These are phyloP conservation scores for Elgaria multicarinata DNA, from an alignment of 2,113 vertebrate genomes.

Conservation along the genomic window DNA sequence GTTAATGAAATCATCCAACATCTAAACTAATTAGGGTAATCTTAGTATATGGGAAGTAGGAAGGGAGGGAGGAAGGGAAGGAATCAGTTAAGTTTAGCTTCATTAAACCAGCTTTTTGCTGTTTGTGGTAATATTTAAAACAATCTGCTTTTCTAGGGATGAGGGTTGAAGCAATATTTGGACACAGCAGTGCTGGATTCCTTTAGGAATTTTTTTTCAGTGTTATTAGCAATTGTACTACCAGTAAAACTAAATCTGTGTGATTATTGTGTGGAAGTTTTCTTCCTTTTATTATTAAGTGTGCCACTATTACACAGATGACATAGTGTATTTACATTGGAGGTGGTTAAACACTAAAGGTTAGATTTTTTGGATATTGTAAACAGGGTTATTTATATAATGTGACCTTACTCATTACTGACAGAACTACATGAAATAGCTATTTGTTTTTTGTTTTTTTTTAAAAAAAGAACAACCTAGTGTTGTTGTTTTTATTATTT, in stretches of 20 bases:
- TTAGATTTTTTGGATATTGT: constrained; percentile 81
- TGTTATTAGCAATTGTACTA: constrained; percentile 79
- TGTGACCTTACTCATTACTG: constrained; percentile 83
- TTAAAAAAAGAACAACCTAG: constrained; percentile 53
- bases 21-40: constrained; percentile 72
- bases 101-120: constrained; percentile 71
- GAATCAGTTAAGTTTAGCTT: constrained; percentile 58
- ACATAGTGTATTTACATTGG: constrained; percentile 72
- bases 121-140: constrained; percentile 60
- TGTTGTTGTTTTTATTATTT: constrained; percentile 72
- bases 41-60: constrained; percentile 68
- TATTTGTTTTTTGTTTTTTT: constrained; percentile 62
- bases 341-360: constrained; percentile 75
- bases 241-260: constrained; percentile 75
- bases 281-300: constrained; percentile 71
- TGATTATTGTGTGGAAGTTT: constrained; percentile 76
- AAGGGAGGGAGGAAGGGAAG: constrained; percentile 56
- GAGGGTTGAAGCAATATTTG: constrained; percentile 79
- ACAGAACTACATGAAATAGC: constrained; percentile 81
- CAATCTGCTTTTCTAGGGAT: constrained; percentile 60
- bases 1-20: constrained; percentile 71
- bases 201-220: constrained; percentile 75
- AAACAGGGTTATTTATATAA: constrained; percentile 89
- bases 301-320: constrained; percentile 77
- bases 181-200: constrained; percentile 76